phyloP scores from a whole-genome alignment of 2,888 invertebrate genomes.

The Phortica magna region DNA sequence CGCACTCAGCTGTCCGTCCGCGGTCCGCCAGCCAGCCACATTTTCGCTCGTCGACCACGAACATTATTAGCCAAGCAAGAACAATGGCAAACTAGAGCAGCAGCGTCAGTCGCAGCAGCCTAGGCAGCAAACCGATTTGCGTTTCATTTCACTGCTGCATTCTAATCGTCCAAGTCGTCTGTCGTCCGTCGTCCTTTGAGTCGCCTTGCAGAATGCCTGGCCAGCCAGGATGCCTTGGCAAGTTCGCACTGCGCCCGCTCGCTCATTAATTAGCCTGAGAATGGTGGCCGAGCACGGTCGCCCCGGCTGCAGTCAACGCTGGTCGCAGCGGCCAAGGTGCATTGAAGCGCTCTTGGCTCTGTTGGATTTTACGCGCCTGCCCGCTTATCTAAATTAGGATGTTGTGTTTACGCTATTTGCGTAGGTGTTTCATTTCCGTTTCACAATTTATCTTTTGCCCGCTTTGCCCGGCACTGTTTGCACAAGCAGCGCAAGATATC shows the following conservation, averaged over 20 bases:
- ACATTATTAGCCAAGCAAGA: slow-evolving; percentile 34
- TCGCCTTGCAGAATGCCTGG: too few species aligned
- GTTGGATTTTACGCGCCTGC: slow-evolving; percentile 35
- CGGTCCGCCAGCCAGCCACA: neutral
- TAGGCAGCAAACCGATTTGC: neutral
- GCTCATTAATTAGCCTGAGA: too few species aligned
- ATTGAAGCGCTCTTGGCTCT: neutral
- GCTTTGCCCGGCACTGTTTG: slow-evolving; percentile 12
- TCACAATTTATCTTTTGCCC: slow-evolving; percentile 64
- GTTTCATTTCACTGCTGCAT: too few species aligned
- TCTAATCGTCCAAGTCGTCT: too few species aligned
- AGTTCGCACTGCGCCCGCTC: too few species aligned
- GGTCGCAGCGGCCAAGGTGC: neutral
- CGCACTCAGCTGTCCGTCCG: slow-evolving; percentile 30
- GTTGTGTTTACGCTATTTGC: slow-evolving; percentile 71
- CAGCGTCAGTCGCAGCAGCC: slow-evolving; percentile 23
- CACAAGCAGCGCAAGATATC: slow-evolving; percentile 15
- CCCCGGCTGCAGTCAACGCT: too few species aligned
- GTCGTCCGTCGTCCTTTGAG: too few species aligned
- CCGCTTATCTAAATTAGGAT: slow-evolving; percentile 73
- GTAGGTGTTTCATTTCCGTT: slow-evolving; percentile 76
- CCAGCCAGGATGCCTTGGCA: too few species aligned
- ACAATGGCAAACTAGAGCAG: slow-evolving; percentile 66
- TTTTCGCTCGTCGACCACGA: neutral
- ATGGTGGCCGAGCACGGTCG: too few species aligned